Evolutionary conservation across 2,113 vertebrate species (phyloP).

Genomic region (Callionymus lyra): DNA sequence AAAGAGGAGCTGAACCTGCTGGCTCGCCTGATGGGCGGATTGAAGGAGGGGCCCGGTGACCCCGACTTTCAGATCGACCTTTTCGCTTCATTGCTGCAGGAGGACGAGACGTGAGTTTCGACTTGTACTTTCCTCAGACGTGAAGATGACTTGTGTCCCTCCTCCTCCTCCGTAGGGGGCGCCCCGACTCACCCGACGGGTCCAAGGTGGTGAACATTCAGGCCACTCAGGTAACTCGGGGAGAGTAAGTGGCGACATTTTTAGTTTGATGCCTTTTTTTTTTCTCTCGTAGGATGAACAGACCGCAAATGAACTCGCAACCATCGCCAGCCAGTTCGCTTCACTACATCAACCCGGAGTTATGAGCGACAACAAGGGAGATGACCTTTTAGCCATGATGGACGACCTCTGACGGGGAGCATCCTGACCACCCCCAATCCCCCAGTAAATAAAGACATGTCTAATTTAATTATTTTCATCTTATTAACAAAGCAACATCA

Average conservation of each 20-base stretch:
- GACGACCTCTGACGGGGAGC: slow-evolving; percentile 69
- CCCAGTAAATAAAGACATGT: too few relatives aligned
- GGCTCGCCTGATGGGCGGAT: slow-evolving; percentile 79
- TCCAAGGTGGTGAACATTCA: slow-evolving; percentile 77
- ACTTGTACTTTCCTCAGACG: too few relatives aligned
- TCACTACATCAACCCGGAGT: slow-evolving; percentile 39
- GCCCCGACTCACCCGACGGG: slow-evolving; percentile 58
- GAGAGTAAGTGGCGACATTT: too few relatives aligned
- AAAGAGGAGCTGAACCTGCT: slow-evolving; percentile 92
- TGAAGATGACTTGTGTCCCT: too few relatives aligned
- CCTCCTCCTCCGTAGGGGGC: slow-evolving; percentile 58
- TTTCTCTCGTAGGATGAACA: slow-evolving; percentile 67
- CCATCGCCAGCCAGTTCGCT: slow-evolving; percentile 75
- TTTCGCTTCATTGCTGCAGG: slow-evolving; percentile 74
- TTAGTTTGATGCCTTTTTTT: background rate
- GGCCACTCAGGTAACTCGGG: slow-evolving; percentile 69
- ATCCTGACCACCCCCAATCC: too few relatives aligned
- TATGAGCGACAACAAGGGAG: slow-evolving; percentile 70
- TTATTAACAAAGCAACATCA: too few relatives aligned
- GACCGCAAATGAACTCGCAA: slow-evolving; percentile 67
- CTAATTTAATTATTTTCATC: too few relatives aligned
- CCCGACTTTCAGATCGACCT: slow-evolving; percentile 75
- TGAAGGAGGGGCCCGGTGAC: slow-evolving; percentile 68
- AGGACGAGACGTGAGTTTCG: slow-evolving; percentile 69
- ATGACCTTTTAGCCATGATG: slow-evolving; percentile 86